These are phyloP conservation scores for Leucophora obtusa DNA, from an alignment of 2,888 invertebrate species.

Conservation along the genomic window DNA sequence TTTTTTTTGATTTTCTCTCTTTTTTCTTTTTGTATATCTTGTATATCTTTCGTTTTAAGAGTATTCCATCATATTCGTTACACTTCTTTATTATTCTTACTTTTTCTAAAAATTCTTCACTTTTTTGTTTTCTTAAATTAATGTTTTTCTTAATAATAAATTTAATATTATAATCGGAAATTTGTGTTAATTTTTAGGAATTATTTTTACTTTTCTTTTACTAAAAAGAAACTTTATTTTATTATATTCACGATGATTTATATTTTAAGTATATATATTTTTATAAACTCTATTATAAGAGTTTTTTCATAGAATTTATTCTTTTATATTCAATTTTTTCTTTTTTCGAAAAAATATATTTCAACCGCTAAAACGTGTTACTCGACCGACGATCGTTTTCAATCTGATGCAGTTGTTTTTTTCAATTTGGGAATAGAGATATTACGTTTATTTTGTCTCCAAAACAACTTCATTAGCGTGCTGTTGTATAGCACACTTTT, in stretches of 20 bases:
- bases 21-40: slow-evolving; percentile 14
- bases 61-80: slow-evolving; percentile 40
- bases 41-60: slow-evolving; percentile 29
- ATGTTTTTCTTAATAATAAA: slow-evolving; percentile 27
- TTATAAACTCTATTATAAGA: background rate
- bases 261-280: background rate
- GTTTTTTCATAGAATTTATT: slow-evolving; percentile 14
- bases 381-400: slow-evolving; percentile 73
- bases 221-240: slow-evolving; percentile 13
- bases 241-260: slow-evolving; percentile 2
- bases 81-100: slow-evolving; percentile 26
- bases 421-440: slow-evolving; percentile 53
- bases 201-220: slow-evolving; percentile 47
- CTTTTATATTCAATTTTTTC: slow-evolving; percentile 48
- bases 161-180: slow-evolving; percentile 29
- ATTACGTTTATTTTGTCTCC: slow-evolving; percentile 50
- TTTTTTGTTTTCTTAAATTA: slow-evolving; percentile 4
- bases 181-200: slow-evolving; percentile 31
- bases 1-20: slow-evolving; percentile 35
- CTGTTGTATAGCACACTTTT: slow-evolving; percentile 38
- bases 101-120: slow-evolving; percentile 24
- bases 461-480: slow-evolving; percentile 72
- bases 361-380: slow-evolving; percentile 69
- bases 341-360: slow-evolving; percentile 53
- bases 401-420: slow-evolving; percentile 70